A percentile compares a stretch with the other conserved stretches of the same genome.
Evolutionary conservation across 2,797 vertebrate genomes (phyloP).

Genomic region (Sebastes cheni): DNA sequence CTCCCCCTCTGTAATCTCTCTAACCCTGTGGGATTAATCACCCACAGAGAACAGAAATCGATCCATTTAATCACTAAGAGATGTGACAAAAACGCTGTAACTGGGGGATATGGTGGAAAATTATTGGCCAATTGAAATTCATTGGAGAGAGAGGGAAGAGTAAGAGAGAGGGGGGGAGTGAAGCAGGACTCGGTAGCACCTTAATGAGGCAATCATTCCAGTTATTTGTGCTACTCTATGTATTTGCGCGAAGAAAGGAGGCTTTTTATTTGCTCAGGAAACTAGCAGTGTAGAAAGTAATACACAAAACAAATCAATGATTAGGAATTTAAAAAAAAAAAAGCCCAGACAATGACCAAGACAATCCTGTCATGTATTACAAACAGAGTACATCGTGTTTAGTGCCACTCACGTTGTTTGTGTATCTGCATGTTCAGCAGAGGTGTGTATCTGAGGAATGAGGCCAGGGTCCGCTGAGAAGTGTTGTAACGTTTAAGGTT

Average conservation of each 20-base stretch:
- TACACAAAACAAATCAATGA: conserved; percentile 40
- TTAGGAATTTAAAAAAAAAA: conserved; percentile 26
- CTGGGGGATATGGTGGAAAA: conserved; percentile 69
- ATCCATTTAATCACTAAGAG: conserved; percentile 79
- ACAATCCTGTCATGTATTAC: conserved; percentile 15
- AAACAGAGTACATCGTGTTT: conserved; percentile 30
- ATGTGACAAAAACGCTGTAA: conserved; percentile 75
- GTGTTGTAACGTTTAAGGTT: conserved; percentile 61
- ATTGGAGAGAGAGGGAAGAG: conserved; percentile 34
- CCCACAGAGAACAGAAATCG: conserved; percentile 76
- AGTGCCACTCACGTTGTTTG: conserved; percentile 16
- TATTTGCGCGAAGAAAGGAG: conserved; percentile 18
- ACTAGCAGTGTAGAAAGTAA: conserved; percentile 16
- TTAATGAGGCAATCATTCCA: conserved; percentile 64
- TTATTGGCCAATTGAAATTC: conserved; percentile 75
- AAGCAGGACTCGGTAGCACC: conserved; percentile 28
- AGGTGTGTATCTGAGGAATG: conserved; percentile 40
- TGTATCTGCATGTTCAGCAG: conserved; percentile 24
- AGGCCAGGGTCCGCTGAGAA: conserved; percentile 48
- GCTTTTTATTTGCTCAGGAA: conserved; percentile 47
- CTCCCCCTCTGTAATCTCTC: conserved; percentile 72
- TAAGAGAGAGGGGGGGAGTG: not conserved
- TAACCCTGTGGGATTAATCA: conserved; percentile 79
- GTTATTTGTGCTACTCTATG: conserved; percentile 32
- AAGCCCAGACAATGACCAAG: not conserved